Evolutionary conservation across 2,113 vertebrate species (phyloP).

Genomic region (Aptenodytes patagonicus): DNA sequence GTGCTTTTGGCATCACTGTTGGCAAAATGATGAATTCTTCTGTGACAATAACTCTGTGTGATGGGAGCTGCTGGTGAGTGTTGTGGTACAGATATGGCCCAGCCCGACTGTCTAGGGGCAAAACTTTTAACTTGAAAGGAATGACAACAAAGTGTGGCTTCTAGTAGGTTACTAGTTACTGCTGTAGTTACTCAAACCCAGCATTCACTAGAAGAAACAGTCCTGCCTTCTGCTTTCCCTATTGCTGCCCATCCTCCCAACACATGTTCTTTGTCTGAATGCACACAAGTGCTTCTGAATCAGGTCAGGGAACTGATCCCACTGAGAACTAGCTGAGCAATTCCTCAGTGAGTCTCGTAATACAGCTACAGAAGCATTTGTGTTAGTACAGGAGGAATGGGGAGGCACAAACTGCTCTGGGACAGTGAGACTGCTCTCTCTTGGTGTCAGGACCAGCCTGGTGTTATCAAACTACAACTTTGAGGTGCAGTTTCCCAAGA

Average conservation of each 20-base stretch:
- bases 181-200: not conserved
- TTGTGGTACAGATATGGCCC: not conserved
- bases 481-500: not conserved
- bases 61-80: not conserved
- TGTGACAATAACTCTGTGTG: conserved; percentile 50
- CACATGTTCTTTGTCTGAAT: not conserved
- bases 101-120: not conserved
- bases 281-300: not conserved
- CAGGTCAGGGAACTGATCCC: not conserved
- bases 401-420: not conserved
- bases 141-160: not conserved
- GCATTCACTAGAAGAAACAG: not conserved
- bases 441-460: not conserved
- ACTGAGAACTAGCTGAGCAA: not conserved
- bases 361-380: not conserved
- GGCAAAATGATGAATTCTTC: conserved; percentile 78
- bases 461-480: not conserved
- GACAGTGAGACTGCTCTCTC: not conserved
- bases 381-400: not conserved
- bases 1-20: conserved; percentile 74
- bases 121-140: not conserved
- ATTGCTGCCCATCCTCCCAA: not conserved
- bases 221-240: not conserved
- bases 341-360: not conserved
- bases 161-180: not conserved